phyloP scores from a whole-genome alignment of 2,797 vertebrate genomes.

The Euphonia xanthogaster region DNA sequence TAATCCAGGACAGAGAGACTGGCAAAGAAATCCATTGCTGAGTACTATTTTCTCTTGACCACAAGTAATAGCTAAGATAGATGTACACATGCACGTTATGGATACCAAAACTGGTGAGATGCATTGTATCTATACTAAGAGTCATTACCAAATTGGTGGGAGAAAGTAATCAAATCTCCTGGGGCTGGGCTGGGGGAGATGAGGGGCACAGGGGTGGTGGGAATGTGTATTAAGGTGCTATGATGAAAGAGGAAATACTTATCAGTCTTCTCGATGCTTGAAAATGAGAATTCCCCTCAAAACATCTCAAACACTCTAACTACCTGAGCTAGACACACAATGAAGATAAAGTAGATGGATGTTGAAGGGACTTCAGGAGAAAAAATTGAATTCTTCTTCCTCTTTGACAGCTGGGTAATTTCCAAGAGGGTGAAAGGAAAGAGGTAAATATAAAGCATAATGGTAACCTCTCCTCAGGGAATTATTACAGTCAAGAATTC shows the following conservation, averaged over 20 bases:
- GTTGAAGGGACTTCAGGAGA: not conserved
- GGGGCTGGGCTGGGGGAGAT: rapidly evolving
- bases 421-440: not conserved
- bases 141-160: not conserved
- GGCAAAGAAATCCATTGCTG: not conserved
- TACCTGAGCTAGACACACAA: not conserved
- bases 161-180: not conserved
- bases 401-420: not conserved
- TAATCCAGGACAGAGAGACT: not conserved
- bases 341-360: not conserved
- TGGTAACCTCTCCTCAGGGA: not conserved
- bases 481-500: not conserved
- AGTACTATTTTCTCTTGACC: not conserved
- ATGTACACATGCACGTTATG: not conserved
- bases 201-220: rapidly evolving
- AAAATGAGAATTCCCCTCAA: not conserved
- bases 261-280: not conserved
- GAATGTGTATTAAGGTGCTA: not conserved
- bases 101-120: not conserved
- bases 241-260: not conserved
- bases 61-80: not conserved
- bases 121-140: not conserved
- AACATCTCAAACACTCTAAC: not conserved
- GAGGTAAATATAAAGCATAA: not conserved
- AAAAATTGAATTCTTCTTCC: not conserved